phyloP scores from a whole-genome alignment of 2,888 invertebrate species.

The Euproctis similis region DNA sequence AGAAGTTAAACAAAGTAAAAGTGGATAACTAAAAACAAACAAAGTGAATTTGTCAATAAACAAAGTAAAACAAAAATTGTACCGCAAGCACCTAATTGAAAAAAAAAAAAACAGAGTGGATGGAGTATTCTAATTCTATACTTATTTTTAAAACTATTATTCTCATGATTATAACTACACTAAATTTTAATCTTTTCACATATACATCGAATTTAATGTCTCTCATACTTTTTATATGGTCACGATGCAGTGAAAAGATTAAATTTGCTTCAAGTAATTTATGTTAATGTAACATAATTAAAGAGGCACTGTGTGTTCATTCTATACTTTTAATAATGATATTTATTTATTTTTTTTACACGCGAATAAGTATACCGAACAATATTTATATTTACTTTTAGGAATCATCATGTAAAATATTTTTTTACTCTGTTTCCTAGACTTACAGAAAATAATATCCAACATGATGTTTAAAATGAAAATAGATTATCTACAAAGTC shows the following conservation, averaged over 20 bases:
- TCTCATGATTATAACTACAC: conserved; percentile 58
- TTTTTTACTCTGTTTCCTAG: conserved; percentile 24
- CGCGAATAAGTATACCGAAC: conserved; percentile 42
- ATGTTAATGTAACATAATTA: conserved; percentile 77
- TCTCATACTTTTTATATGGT: conserved; percentile 9
- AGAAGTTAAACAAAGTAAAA: conserved; percentile 24
- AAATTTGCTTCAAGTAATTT: conserved; percentile 71
- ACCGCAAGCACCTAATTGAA: conserved; percentile 48
- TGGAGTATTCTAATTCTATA: conserved; percentile 47
- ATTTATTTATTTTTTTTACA: conserved; percentile 57
- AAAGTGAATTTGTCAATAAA: no score
- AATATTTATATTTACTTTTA: conserved; percentile 31
- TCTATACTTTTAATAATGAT: conserved; percentile 45
- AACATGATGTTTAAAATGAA: conserved; percentile 18
- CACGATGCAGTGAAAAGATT: conserved; percentile 54
- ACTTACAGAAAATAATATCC: conserved; percentile 17
- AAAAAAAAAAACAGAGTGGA: conserved; percentile 46
- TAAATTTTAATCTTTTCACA: conserved; percentile 66
- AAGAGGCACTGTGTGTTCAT: conserved; percentile 77
- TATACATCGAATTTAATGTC: conserved; percentile 17
- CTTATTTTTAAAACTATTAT: conserved; percentile 49
- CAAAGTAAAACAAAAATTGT: conserved; percentile 28
- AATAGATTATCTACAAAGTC: conserved; percentile 14
- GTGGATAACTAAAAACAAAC: conserved; percentile 21
- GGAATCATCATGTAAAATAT: conserved; percentile 36